Conservation (phyloP, 1,140 invertebrate species). For the Ostrea denselamellosa region DNA sequence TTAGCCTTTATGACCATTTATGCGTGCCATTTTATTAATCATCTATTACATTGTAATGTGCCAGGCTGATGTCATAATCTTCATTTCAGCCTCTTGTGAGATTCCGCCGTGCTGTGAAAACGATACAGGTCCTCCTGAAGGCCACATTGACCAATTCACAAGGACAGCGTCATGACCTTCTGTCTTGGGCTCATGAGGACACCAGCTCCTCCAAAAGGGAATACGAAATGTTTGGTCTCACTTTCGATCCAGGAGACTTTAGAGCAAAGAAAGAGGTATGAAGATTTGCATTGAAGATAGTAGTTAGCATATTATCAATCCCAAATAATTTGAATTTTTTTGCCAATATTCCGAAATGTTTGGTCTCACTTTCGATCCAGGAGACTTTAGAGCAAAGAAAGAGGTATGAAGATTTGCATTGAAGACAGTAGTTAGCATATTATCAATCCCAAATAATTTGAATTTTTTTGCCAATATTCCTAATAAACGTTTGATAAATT, state of each 20-base stretch:
- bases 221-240: conserved; percentile 67
- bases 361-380: conserved; percentile 69
- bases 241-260: conserved; percentile 67
- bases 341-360: too few species aligned
- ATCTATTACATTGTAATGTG: too few species aligned
- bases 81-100: conserved; percentile 67
- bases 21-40: too few species aligned
- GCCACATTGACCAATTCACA: conserved; percentile 62
- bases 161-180: conserved; percentile 54
- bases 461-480: too few species aligned
- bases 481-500: too few species aligned
- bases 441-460: neutral
- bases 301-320: neutral
- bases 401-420: conserved; percentile 60
- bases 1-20: too few species aligned
- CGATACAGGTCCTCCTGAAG: conserved; percentile 63
- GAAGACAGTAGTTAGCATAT: neutral
- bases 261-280: conserved; percentile 69
- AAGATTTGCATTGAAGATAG: neutral
- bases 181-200: conserved; percentile 70
- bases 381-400: conserved; percentile 63
- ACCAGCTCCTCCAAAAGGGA: conserved; percentile 59
- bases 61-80: too few species aligned
- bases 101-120: conserved; percentile 65
- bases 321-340: too few species aligned